Evolutionary conservation across 1,140 invertebrate genomes (phyloP).

Genomic region (Mercenaria mercenaria): DNA sequence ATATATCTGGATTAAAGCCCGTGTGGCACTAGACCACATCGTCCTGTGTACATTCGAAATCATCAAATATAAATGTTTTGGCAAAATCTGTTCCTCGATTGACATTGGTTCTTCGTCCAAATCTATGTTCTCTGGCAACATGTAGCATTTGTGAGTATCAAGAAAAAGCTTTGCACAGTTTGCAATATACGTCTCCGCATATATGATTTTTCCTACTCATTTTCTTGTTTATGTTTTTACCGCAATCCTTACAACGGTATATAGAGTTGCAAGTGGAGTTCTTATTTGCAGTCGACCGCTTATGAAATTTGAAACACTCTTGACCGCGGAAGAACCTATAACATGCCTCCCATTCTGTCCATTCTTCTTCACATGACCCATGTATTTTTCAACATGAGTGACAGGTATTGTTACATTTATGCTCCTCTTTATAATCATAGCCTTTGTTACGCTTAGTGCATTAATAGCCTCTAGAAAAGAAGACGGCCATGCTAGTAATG

Average conservation of each 20-base stretch:
- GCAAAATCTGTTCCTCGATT: background rate
- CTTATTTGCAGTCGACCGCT: background rate
- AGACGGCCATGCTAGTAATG: slow-evolving; percentile 52
- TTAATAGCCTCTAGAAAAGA: slow-evolving; percentile 28
- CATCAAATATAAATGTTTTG: background rate
- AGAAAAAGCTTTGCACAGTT: slow-evolving; percentile 16
- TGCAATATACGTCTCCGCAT: slow-evolving; percentile 20
- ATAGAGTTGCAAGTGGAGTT: slow-evolving; percentile 6
- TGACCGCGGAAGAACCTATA: background rate
- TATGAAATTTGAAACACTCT: slow-evolving; percentile 3
- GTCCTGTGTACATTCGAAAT: slow-evolving; percentile 51
- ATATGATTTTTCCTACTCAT: background rate
- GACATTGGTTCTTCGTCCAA: background rate
- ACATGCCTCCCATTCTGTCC: slow-evolving; percentile 3
- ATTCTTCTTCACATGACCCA: background rate
- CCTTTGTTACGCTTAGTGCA: background rate
- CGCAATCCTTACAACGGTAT: background rate
- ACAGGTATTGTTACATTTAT: background rate
- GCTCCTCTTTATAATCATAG: slow-evolving; percentile 2
- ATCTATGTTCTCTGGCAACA: background rate
- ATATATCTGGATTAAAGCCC: background rate
- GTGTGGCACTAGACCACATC: background rate
- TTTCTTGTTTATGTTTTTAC: background rate
- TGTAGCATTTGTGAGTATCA: slow-evolving; percentile 10
- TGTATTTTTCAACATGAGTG: background rate